Base-by-base conservation (phyloP, 2,888 invertebrate species). In the Lepidochrysops patricia region DNA sequence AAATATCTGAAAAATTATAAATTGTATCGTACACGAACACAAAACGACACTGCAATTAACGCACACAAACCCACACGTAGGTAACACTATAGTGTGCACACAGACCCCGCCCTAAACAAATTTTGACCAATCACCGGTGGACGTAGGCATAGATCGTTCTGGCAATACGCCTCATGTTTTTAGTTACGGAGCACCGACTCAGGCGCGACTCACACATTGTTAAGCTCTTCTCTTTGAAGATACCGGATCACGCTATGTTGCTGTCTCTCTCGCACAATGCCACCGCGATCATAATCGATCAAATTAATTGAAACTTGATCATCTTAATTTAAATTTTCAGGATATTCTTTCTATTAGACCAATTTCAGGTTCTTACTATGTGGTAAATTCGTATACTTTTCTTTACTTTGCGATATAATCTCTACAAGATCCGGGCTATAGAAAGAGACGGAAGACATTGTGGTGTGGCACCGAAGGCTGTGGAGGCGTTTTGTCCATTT, bases 141-240 rank as follows among this genome's bases (percentile, higher is more conserved):
- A 66, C 69, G 79, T 76, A 76, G 80, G 82, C 82, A 83, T 83
- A 89, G 89, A 88, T 88, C 88, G 86, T 74, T 72, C 76, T 80
- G 78, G 80, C 80, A 84, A 79, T 86, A 88, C 89, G 88, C 89
- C 89, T 89, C 80, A 74, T 80, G 79, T 82, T 86, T 82, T 86
- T 86, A 84, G 87, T 86, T 84, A 88, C 82, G 86, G 83, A 83
- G 81, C 82, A 75, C 73, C 89, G 82, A 88, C 89, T 88, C 89
- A 80, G 86, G 89, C 89, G 89, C 89, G 87, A 87, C 88, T 86
- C 88, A 86, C 88, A 88, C 88, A 86, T 84, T 82, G 86, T 87
- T 82, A 84, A 82, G 82, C 82, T 81, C 78, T 84, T 82, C 80
- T 76, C 78, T 82, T 79, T 78, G 80, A 85, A 86, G 86, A 85